These are phyloP conservation scores for Jaculus jaculus DNA, from an alignment of 2,113 vertebrate genomes.

Conservation along the genomic window DNA sequence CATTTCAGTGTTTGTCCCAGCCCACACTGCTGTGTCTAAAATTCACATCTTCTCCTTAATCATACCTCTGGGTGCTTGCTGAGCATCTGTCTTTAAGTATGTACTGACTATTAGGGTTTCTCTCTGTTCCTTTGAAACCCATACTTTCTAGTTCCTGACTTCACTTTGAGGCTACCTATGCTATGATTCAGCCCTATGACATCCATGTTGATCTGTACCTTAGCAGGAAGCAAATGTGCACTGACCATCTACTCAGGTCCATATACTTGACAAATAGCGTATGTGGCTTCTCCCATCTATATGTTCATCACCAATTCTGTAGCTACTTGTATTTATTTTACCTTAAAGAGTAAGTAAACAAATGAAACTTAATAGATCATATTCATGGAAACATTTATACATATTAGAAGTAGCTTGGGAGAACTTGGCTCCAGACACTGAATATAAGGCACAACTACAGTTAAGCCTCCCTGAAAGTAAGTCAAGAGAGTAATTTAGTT, in stretches of 20 bases:
- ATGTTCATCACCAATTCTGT: background rate
- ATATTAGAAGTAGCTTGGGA: background rate
- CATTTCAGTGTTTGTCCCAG: background rate
- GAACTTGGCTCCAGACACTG: constrained; percentile 21
- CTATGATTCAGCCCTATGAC: background rate
- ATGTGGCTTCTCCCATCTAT: background rate
- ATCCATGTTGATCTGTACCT: accelerated
- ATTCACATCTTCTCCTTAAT: background rate
- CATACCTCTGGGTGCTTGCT: background rate
- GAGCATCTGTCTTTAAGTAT: background rate
- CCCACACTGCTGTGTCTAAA: background rate
- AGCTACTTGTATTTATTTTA: background rate
- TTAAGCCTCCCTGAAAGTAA: background rate
- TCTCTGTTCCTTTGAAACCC: background rate
- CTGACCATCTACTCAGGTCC: background rate
- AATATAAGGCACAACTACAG: constrained; percentile 36
- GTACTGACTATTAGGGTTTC: background rate
- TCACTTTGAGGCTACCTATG: background rate
- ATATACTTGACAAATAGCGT: background rate
- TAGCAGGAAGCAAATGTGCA: background rate
- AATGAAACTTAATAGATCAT: background rate
- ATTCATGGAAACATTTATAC: background rate
- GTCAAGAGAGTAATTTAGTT: constrained; percentile 15
- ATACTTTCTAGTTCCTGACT: background rate
- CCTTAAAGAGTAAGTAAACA: background rate